These are phyloP conservation scores for Drosophila neocordata DNA, from an alignment of 1,140 invertebrate species.

Conservation along the genomic window DNA sequence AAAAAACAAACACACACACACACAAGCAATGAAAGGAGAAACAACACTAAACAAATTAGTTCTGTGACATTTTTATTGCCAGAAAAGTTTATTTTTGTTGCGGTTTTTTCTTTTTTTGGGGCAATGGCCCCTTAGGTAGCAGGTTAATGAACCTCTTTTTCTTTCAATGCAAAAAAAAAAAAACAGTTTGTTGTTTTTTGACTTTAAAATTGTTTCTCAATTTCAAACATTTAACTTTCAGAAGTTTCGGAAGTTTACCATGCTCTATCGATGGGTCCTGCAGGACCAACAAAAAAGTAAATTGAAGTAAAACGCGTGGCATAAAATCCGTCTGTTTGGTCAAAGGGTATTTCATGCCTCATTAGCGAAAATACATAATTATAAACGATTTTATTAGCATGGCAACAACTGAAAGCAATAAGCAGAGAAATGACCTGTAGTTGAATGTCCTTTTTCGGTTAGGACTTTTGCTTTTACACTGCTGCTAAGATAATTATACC, in stretches of 20 bases:
- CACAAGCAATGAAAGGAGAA: not conserved
- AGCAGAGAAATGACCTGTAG: slow-evolving; percentile 52
- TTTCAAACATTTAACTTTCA: not conserved
- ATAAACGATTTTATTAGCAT: slow-evolving; percentile 7
- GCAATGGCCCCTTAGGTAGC: slow-evolving; percentile 25
- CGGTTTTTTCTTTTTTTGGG: slow-evolving; percentile 35
- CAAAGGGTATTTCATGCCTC: slow-evolving; percentile 45
- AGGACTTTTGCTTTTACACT: slow-evolving; percentile 60
- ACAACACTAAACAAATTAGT: slow-evolving; percentile 68
- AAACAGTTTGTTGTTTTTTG: not conserved
- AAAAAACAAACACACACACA: not conserved
- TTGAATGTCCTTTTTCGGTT: slow-evolving; percentile 66
- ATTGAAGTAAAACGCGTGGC: too few relatives aligned
- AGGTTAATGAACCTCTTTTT: slow-evolving; percentile 60
- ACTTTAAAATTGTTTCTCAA: slow-evolving; percentile 26
- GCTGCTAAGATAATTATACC: not conserved
- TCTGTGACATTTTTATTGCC: slow-evolving; percentile 76
- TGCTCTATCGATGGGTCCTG: too few relatives aligned
- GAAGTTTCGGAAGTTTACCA: too few relatives aligned
- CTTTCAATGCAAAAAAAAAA: slow-evolving; percentile 18
- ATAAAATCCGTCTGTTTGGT: slow-evolving; percentile 10
- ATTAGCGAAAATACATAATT: slow-evolving; percentile 50
- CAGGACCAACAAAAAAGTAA: too few relatives aligned
- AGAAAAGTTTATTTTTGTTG: slow-evolving; percentile 44
- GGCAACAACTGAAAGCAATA: slow-evolving; percentile 35